Base-by-base conservation (phyloP, 1,140 invertebrate genomes). In the Cyphomyrmex costatus region DNA sequence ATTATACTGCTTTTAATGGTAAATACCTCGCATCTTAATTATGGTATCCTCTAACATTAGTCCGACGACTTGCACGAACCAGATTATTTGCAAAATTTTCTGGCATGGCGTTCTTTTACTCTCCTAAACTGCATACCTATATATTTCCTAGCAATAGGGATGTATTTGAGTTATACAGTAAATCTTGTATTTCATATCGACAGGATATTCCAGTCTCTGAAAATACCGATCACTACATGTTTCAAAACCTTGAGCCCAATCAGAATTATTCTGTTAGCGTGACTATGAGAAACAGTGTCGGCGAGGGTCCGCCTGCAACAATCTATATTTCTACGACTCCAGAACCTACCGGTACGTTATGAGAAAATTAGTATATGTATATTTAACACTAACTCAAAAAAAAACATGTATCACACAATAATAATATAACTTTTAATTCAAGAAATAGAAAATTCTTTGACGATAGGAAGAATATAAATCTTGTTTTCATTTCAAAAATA, bases 211-310 rank as follows among this genome's bases (percentile, higher is more conserved):
- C 97, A 80, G 96, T 96, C 0, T 96, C 96, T 24, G 96, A 97
- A 93, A 96, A 96, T 73, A 96, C 95, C 6, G 93, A 96, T 85
- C 93, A 94, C 65, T 98, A 98, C 93, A 97, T 98, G 95, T 97
- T 98, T 90, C 96, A 97, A 95, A 97, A 98, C 91, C 95, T 99
- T 30, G 95, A 96, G 85, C 96, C 98, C 0, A 96, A 96, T n/a
- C 96, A 96, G 16, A 97, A 97, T 85, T 99, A 99, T 92, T 96
- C 96, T 8, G 95, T 99, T 2, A 96, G 97, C 3, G 95, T 99
- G 12, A 96, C 97, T 0, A 98, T 98, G 96, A 96, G 97, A 89
- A 99, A 99, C 93, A 95, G 96, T 1, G 96, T 97, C 30, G 98
- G 98, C 0, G 97, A 98, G 91, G 98, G 98, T 24, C 98, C 98